phyloP scores from a whole-genome alignment of 2,888 invertebrate genomes.

The Drosophila sordidula region DNA sequence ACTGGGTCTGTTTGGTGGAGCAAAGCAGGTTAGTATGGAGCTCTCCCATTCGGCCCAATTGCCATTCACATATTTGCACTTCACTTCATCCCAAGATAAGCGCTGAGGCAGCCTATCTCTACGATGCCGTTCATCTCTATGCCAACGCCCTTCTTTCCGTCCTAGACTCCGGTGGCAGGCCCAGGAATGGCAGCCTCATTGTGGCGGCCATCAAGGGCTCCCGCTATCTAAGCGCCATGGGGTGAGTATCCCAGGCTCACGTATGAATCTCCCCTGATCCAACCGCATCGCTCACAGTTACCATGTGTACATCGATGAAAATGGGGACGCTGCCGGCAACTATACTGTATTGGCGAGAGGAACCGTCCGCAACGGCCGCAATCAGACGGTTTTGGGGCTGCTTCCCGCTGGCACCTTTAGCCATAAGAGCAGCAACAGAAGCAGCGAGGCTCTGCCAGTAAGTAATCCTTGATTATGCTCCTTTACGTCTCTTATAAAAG shows the following conservation, averaged over 20 bases:
- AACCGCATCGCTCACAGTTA: slow-evolving; percentile 87
- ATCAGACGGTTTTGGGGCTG: slow-evolving; percentile 87
- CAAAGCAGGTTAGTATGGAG: slow-evolving; percentile 87
- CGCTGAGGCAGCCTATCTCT: slow-evolving; percentile 95
- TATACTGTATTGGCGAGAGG: slow-evolving; percentile 92
- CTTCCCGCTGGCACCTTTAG: slow-evolving; percentile 92
- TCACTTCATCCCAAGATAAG: slow-evolving; percentile 87
- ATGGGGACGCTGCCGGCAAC: slow-evolving; percentile 97
- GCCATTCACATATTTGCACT: slow-evolving; percentile 8
- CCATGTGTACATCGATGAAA: slow-evolving; percentile 95
- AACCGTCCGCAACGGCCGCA: slow-evolving; percentile 81
- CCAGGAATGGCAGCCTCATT: slow-evolving; percentile 93
- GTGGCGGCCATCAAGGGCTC: slow-evolving; percentile 91
- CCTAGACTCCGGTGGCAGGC: slow-evolving; percentile 88
- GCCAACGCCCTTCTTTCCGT: slow-evolving; percentile 91
- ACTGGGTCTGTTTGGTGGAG: slow-evolving; percentile 89
- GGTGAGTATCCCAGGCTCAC: slow-evolving; percentile 86
- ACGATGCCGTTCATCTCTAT: slow-evolving; percentile 97
- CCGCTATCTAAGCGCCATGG: slow-evolving; percentile 93
- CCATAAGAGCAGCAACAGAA: slow-evolving; percentile 86
- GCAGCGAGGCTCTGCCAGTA: slow-evolving; percentile 90
- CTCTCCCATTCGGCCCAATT: background rate
- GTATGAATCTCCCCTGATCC: background rate
- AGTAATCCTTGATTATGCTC: slow-evolving; percentile 82
- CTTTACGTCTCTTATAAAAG: slow-evolving; percentile 12